Evolutionary conservation across 2,888 invertebrate species (phyloP).

Genomic region (Noctua comes): DNA sequence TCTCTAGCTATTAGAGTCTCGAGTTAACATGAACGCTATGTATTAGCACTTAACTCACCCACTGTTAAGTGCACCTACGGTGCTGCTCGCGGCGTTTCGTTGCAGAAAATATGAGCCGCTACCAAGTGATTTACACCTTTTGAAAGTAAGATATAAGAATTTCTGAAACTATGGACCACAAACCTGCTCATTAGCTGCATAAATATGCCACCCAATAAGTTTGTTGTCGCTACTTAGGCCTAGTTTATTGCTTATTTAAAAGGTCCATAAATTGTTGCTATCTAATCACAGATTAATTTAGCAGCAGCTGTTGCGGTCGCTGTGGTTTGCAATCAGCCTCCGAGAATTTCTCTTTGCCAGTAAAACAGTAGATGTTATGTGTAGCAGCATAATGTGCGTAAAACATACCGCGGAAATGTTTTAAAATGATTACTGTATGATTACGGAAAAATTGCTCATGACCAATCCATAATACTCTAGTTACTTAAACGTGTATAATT

Average conservation of each 20-base stretch:
- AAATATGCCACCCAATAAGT: slow-evolving; percentile 65
- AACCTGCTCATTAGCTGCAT: slow-evolving; percentile 59
- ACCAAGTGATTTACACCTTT: slow-evolving; percentile 29
- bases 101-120: slow-evolving; percentile 12
- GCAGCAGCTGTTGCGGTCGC: slow-evolving; percentile 59
- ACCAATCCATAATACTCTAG: slow-evolving; percentile 57
- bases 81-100: neutral
- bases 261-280: slow-evolving; percentile 54
- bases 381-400: slow-evolving; percentile 42
- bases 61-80: neutral
- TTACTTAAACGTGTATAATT: slow-evolving; percentile 40
- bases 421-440: slow-evolving; percentile 48
- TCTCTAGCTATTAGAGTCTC: slow-evolving; percentile 9
- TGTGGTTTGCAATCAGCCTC: slow-evolving; percentile 70
- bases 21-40: slow-evolving; percentile 14
- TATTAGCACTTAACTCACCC: slow-evolving; percentile 10
- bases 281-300: slow-evolving; percentile 61
- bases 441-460: slow-evolving; percentile 60
- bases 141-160: slow-evolving; percentile 46
- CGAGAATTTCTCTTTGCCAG: slow-evolving; percentile 65
- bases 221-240: slow-evolving; percentile 56
- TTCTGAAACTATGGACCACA: slow-evolving; percentile 40
- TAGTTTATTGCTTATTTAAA: slow-evolving; percentile 67
- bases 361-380: slow-evolving; percentile 61
- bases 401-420: slow-evolving; percentile 58